These are phyloP conservation scores for Euglossa dilemma DNA, from an alignment of 1,140 invertebrate genomes.

Conservation along the genomic window DNA sequence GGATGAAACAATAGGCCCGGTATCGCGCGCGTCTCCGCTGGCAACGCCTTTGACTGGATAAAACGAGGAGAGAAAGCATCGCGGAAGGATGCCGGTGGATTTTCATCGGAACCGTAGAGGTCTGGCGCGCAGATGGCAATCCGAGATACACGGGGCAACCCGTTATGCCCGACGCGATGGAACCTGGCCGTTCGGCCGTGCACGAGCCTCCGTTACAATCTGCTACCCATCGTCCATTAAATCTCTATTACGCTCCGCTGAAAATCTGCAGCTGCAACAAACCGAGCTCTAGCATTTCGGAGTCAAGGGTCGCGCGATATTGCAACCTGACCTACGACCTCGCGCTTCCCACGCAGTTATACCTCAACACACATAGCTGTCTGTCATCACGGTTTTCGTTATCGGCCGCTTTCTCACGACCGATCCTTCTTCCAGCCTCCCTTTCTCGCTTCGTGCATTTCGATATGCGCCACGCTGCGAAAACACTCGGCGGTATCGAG, in stretches of 20 bases:
- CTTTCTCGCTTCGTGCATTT: background rate
- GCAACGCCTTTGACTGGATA: slow-evolving; percentile 5
- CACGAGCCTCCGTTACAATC: slow-evolving; percentile 53
- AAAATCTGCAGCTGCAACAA: slow-evolving; percentile 52
- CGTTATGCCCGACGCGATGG: slow-evolving; percentile 45
- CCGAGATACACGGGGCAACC: slow-evolving; percentile 30
- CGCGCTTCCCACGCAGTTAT: slow-evolving; percentile 60
- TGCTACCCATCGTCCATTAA: slow-evolving; percentile 56
- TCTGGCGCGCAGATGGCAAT: slow-evolving; percentile 51
- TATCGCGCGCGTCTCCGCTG: background rate
- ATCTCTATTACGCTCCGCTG: slow-evolving; percentile 54
- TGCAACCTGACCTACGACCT: slow-evolving; percentile 49
- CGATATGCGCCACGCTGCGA: background rate
- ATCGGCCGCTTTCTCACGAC: slow-evolving; percentile 38
- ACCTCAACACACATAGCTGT: slow-evolving; percentile 50
- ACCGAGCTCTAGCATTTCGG: slow-evolving; percentile 15
- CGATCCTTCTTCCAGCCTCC: slow-evolving; percentile 2
- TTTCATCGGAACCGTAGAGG: slow-evolving; percentile 23
- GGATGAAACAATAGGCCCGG: slow-evolving; percentile 29
- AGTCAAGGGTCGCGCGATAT: slow-evolving; percentile 54
- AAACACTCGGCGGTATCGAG: background rate
- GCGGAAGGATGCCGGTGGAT: background rate
- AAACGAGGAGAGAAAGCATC: slow-evolving; percentile 14
- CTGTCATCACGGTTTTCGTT: slow-evolving; percentile 38
- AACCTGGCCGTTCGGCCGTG: slow-evolving; percentile 18